phyloP scores from a whole-genome alignment of 2,113 vertebrate genomes.

The Protobothrops flavoviridis region DNA sequence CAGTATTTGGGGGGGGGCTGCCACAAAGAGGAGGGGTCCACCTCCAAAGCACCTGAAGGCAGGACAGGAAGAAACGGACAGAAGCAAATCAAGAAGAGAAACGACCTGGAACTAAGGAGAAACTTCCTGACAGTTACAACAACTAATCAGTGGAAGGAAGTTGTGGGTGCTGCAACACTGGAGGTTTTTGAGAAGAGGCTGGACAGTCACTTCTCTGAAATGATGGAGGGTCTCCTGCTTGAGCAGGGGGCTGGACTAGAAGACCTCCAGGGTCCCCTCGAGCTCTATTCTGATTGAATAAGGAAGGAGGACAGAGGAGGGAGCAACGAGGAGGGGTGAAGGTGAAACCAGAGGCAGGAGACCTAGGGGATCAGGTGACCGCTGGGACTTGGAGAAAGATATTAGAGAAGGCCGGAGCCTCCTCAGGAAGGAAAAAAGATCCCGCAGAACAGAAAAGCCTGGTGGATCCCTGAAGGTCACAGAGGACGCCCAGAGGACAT shows the following conservation, averaged over 20 bases:
- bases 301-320: neutral
- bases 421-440: neutral
- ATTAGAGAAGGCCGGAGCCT: neutral
- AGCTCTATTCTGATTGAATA: neutral
- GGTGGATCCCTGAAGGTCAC: neutral
- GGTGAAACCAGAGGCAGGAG: neutral
- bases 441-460: neutral
- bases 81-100: too few species aligned
- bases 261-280: neutral
- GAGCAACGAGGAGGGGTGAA: neutral
- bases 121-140: neutral
- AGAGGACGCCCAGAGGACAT: neutral
- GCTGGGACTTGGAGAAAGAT: neutral
- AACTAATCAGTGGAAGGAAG: neutral
- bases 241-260: too few species aligned
- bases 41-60: too few species aligned
- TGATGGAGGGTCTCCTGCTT: too few species aligned
- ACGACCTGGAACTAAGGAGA: neutral
- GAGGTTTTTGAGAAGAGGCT: too few species aligned
- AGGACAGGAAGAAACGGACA: too few species aligned
- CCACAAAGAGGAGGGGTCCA: too few species aligned
- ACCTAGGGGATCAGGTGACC: neutral
- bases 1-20: too few species aligned
- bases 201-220: too few species aligned
- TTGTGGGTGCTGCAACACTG: neutral